Base-by-base conservation (phyloP, 2,797 vertebrate genomes). In the Alcedo atthis region DNA sequence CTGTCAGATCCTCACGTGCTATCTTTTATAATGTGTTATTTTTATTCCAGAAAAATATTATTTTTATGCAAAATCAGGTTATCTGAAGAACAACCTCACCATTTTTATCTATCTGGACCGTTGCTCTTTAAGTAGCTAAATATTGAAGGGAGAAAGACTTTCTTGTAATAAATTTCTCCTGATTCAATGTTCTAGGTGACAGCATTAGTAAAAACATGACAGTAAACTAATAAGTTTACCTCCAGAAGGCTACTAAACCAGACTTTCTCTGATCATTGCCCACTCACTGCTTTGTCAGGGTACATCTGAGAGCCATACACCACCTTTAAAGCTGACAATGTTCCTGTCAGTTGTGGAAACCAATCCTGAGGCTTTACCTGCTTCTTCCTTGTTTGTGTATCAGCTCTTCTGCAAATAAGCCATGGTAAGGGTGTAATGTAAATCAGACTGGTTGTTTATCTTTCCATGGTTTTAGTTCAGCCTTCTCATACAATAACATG, bases 361-460 rank as follows among this genome's bases (percentile, higher is more conserved):
- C 30, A 81, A 42, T 46, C 54, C 63, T 46, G 73, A 28, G 58
- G 32, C 59, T 70, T 85, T 68, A 64, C 5, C 42, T 55, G 15
- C 32, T 76, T 68, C 68, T 88, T 49, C 51, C 63, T 49, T 76
- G 55, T 61, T 89, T 90, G 61, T 22, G 12, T 12, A 1, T 8
- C 24, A 61, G 4, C 33, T 48, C 14, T 33, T 61, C 46, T 25
- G 83, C 77, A 89, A 77, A 18, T n/a, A 69, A 51, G 16, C 43
- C 0, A 0, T 57, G 54, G 35, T 24, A 9, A 68, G 59, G 63
- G 32, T 62, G 53, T 8, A 24, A 17, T 40, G 35, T 20, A 28
- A 57, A 28, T 26, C 61, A 61, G 42, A n/a, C 12, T 3, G 2
- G 5, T 18, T 45, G 7, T 62, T 85, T 32, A 28, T n/a, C 22